Percentiles rank a stretch among this genome's conserved stretches.
Evolutionary conservation across 2,113 vertebrate genomes (phyloP).

Genomic region (Tetrax tetrax): DNA sequence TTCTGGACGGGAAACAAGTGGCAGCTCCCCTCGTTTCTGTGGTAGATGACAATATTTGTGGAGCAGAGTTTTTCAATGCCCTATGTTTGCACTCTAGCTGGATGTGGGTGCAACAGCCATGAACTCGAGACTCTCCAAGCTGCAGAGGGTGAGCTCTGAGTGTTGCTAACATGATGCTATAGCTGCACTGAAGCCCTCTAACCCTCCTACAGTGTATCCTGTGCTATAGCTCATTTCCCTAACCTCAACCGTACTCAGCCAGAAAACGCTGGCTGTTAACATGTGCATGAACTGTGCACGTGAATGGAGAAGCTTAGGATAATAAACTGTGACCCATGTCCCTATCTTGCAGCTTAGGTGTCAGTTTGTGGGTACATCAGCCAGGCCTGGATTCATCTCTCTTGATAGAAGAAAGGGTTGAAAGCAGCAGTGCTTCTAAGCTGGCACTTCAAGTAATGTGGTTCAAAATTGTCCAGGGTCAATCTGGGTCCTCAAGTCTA

Average conservation of each 20-base stretch:
- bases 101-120: conserved; percentile 65
- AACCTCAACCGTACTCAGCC: not conserved
- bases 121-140: conserved; percentile 61
- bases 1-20: not conserved
- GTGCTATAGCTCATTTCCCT: conserved; percentile 37
- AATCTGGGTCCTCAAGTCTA: rapidly evolving
- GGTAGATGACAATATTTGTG: not conserved
- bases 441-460: not conserved
- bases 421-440: not conserved
- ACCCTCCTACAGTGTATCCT: conserved; percentile 8
- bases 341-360: not conserved
- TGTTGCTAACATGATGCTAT: conserved; percentile 56
- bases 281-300: conserved; percentile 33
- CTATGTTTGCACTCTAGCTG: conserved; percentile 65
- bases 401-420: not conserved
- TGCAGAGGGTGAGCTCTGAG: conserved; percentile 70
- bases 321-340: not conserved
- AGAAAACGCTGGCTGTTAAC: not conserved
- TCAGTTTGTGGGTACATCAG: not conserved
- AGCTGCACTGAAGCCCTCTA: conserved; percentile 56
- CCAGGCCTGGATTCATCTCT: not conserved
- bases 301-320: not conserved
- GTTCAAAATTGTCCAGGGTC: not conserved
- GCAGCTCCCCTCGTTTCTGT: not conserved
- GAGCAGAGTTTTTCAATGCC: conserved; percentile 47